Evolutionary conservation across 2,797 vertebrate species (phyloP), one percentile per base, ranked within the genome.

Genomic region (Lepus oiostolus): DNA sequence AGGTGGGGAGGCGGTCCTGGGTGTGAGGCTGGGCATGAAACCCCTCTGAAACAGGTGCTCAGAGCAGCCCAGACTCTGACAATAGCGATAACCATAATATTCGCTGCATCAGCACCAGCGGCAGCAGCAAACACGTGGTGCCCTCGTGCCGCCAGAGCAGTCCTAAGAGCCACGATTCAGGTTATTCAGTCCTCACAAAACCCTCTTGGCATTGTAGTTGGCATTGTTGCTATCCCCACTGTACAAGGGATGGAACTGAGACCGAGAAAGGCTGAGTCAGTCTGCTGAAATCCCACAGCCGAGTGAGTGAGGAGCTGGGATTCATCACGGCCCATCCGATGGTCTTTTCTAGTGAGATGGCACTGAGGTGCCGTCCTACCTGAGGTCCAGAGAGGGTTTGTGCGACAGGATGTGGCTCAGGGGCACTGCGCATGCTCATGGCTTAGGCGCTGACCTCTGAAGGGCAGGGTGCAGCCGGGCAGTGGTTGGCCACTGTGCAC

Each of bases 61-160:
- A 7, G 50, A 32, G 2, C 14, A 75, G 19, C 47, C 24, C 5
- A 35, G 62, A 30, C 7, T 10, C 32, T 28, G 32, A 1, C 47
- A n/a, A 38, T 7, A 2, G 14, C 2, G 4, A 22, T 21, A 12
- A 14, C 22, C 8, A 4, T 6, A 16, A 14, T 28, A 7, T 2
- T 7, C 22, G 13, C 11, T 38, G 30, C 13, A 3, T 16, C 0
- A 35, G 26, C 11, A 38, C 8, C 42, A 70, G 32, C 38, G 30
- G 5, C 11, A n/a, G 8, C 13, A 6, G 5, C 58, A 67, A 26
- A 28, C 60, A 24, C 9, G 8, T 3, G 13, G 24, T 12, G 26
- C 67, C 47, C 11, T 19, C 13, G 0, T 60, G 3, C 10, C 42
- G 4, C 62, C 4, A 3, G 54, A 35, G 42, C 47, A 7, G 30